phyloP scores from a whole-genome alignment of 2,113 vertebrate species.

The Hemichromis elongatus region DNA sequence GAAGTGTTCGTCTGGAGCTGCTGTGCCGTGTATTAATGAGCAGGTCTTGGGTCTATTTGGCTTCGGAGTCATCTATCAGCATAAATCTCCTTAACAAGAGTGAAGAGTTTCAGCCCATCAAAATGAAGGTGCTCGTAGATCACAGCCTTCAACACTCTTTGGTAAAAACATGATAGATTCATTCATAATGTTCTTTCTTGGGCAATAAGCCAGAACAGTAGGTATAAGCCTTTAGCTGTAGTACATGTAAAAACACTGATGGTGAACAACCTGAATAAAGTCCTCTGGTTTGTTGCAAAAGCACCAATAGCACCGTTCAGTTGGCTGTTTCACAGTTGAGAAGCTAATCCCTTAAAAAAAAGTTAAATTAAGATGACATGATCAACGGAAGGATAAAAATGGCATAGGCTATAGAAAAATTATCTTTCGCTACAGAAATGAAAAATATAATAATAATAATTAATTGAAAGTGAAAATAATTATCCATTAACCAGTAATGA shows the following conservation, averaged over 20 bases:
- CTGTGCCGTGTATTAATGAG: slow-evolving; percentile 49
- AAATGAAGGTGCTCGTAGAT: slow-evolving; percentile 40
- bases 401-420: neutral
- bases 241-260: neutral
- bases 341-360: neutral
- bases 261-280: neutral
- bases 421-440: neutral
- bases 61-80: slow-evolving; percentile 42
- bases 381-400: neutral
- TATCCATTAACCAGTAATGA: neutral
- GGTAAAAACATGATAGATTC: slow-evolving; percentile 33
- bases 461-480: neutral
- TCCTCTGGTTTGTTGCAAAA: neutral
- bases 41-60: slow-evolving; percentile 5
- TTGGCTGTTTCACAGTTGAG: neutral
- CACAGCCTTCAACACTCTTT: slow-evolving; percentile 27
- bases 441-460: neutral
- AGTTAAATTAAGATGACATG: neutral
- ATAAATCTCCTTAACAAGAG: slow-evolving; percentile 57
- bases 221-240: neutral
- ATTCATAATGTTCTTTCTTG: slow-evolving; percentile 33
- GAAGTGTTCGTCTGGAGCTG: neutral
- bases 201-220: neutral
- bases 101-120: slow-evolving; percentile 48
- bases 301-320: neutral